phyloP scores from a whole-genome alignment of 2,797 vertebrate species.

The Sparidentex hasta region DNA sequence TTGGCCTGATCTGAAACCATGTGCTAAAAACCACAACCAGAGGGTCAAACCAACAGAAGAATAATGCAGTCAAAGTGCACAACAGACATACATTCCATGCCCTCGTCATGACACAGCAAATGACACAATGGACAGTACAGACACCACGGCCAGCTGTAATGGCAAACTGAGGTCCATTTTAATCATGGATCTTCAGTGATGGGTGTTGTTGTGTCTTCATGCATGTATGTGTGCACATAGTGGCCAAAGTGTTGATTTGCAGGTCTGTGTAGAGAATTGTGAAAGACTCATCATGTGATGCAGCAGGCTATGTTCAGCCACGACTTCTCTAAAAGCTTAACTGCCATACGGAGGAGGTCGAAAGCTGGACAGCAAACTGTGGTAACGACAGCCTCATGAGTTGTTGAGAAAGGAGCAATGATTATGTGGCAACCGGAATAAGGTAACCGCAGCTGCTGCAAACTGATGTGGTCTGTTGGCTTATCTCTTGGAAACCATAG shows the following conservation, averaged over 20 bases:
- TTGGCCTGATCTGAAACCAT: constrained; percentile 28
- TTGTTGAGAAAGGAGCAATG: constrained; percentile 73
- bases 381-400: constrained; percentile 60
- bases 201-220: constrained; percentile 23
- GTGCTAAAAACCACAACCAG: constrained; percentile 45
- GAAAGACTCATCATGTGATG: constrained; percentile 79
- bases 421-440: constrained; percentile 78
- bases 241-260: constrained; percentile 68
- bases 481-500: constrained; percentile 33
- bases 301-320: constrained; percentile 74
- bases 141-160: constrained; percentile 23
- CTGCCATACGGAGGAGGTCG: constrained; percentile 55
- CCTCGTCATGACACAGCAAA: constrained; percentile 28
- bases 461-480: constrained; percentile 13
- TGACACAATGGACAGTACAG: constrained; percentile 28
- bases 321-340: constrained; percentile 85
- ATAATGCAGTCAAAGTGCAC: constrained; percentile 8
- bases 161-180: constrained; percentile 33
- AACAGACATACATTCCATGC: constrained; percentile 14
- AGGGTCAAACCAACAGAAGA: constrained; percentile 41
- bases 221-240: not conserved
- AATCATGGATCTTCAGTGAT: constrained; percentile 64
- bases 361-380: constrained; percentile 61
- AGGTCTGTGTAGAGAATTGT: constrained; percentile 67
- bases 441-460: constrained; percentile 47